These are phyloP conservation scores for Ceratotherium simum DNA, from an alignment of 2,113 vertebrate genomes.

Conservation along the genomic window DNA sequence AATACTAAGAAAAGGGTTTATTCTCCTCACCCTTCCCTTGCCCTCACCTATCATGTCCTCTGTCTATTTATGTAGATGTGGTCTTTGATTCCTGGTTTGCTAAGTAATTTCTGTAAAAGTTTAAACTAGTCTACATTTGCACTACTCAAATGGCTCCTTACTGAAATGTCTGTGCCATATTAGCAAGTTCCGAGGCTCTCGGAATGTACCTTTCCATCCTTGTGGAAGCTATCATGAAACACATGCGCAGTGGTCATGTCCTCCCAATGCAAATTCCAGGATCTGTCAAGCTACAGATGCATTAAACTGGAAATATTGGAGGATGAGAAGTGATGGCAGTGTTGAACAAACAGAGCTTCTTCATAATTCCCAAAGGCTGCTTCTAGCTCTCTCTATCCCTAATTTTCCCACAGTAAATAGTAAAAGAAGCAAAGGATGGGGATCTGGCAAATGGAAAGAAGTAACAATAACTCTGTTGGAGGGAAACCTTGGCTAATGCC, in stretches of 20 bases:
- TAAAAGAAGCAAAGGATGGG: neutral
- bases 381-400: neutral
- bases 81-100: neutral
- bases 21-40: rapidly evolving
- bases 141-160: neutral
- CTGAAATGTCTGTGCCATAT: neutral
- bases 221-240: neutral
- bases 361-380: neutral
- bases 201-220: neutral
- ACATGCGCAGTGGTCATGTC: neutral
- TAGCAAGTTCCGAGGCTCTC: neutral
- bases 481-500: neutral
- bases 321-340: neutral
- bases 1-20: neutral
- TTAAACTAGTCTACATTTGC: neutral
- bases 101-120: conserved; percentile 22
- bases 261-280: neutral
- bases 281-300: neutral
- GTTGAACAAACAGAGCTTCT: neutral
- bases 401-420: neutral
- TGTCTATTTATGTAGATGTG: neutral
- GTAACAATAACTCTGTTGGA: neutral
- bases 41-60: neutral
- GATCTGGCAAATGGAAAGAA: neutral
- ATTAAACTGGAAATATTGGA: neutral